Base-by-base conservation (phyloP, 2,888 invertebrate species). In the Cephus spinipes region DNA sequence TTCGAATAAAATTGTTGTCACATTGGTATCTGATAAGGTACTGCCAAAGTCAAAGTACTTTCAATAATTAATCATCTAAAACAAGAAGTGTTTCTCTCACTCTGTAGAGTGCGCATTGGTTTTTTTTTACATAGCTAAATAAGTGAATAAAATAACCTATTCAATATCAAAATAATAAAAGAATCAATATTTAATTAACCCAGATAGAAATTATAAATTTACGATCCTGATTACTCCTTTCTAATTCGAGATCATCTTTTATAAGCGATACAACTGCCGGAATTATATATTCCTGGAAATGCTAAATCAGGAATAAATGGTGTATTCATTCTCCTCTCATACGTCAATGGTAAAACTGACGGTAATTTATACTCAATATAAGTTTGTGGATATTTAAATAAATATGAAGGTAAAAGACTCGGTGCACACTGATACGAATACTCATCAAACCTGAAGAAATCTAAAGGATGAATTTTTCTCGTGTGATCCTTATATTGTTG, bases 361-460 rank as follows among this genome's bases (percentile, higher is more conserved):
- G 94, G 95, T 85, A 93, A 92, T 86, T 94, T 94, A 86, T 95
- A 94, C 82, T 93, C 93, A 75, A 93, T 93, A 84, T 94, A 93
- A 86, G 92, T 93, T 85, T 91, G 91, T 30, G 94, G 94, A 90
- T 92, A 94, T 79, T 93, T 92, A 76, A 94, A 77, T 30, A 87
- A 75, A 77, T 86, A 86, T 11, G 82, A 81, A 32, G 76, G 73
- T 55, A 82, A 80, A 89, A 94, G 93, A 85, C 93, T 93, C 73
- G 92, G 89, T 12, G 94, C 93, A 84, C 94, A 94, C 86, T 94
- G 94, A 87, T 92, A 94, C 82, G 87, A 86, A 83, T 92, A 93
- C 73, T 91, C 90, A 0, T 92, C 88, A 1, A 92, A 91, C 81
- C 92, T 93, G 88, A 95, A 95, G 87, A 93, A 95, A 75, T 92